These are phyloP conservation scores for Gymnocheta viridis DNA, from an alignment of 2,888 invertebrate genomes.

Conservation along the genomic window DNA sequence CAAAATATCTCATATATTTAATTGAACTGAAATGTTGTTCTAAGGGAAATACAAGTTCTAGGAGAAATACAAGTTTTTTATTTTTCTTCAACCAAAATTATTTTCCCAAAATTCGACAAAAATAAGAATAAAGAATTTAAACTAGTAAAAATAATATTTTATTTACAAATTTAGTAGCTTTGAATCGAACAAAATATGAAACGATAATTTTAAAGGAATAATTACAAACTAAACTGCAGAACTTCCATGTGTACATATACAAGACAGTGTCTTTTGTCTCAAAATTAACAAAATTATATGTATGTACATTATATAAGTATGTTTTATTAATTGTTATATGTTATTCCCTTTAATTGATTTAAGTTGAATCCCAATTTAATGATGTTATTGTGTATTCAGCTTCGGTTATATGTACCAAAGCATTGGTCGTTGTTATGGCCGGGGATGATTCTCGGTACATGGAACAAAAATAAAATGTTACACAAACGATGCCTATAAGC, in stretches of 20 bases:
- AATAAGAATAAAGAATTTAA: too few species aligned
- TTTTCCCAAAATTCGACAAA: too few species aligned
- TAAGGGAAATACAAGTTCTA: too few species aligned
- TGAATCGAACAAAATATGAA: too few species aligned
- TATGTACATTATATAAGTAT: not conserved
- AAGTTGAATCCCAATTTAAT: conserved; percentile 59
- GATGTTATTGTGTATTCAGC: conserved; percentile 65
- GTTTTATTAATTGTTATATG: not conserved
- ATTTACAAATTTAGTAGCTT: conserved; percentile 5
- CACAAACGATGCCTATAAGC: conserved; percentile 76
- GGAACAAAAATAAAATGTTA: conserved; percentile 77
- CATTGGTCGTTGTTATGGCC: conserved; percentile 52
- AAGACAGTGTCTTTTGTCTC: not conserved
- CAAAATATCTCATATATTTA: too few species aligned
- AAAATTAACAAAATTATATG: not conserved
- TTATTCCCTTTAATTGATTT: not conserved
- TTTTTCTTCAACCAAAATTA: too few species aligned
- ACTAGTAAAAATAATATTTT: conserved; percentile 23
- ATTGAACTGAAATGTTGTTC: too few species aligned
- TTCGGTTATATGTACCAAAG: conserved; percentile 62
- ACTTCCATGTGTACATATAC: not conserved
- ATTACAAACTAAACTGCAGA: not conserved
- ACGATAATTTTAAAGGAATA: not conserved
- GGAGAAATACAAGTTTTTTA: too few species aligned
- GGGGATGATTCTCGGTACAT: conserved; percentile 52